Evolutionary conservation across 2,888 invertebrate genomes (phyloP), one percentile per base, ranked within the genome.

Genomic region (Lacanobia wlatinum): DNA sequence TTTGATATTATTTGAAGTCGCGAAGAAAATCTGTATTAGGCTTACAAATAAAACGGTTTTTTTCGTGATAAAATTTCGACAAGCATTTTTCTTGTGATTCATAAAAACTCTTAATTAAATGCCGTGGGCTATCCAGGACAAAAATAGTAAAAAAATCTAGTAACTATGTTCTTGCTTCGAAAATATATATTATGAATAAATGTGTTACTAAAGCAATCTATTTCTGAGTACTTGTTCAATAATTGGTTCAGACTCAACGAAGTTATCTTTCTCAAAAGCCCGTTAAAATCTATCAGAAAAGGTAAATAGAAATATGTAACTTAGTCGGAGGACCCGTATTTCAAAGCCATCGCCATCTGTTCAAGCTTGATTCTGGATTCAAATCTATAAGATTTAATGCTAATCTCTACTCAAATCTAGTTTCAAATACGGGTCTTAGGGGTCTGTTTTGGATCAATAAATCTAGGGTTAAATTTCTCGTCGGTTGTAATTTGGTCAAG

Each of bases 1-100:
- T 71, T 59, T 67, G 59, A 60, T 80, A 70, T 63, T 62, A 65
- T 40, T 48, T 60, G 63, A 53, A 64, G 63, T 70, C 56, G 58
- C 55, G 34, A 48, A 76, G 34, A 55, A 63, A 66, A 23, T 38
- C 28, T 50, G n/a, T 50, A 58, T 43, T 48, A 60, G 2, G 21
- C 55, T 55, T 55, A 9, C 55, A 59, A 63, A 67, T 21, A 18
- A 48, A 70, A 65, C 10, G 2, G 40, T 38, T 28, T 56, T 9
- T 23, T 12, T 53, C n/a, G 16, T 71, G 9, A 64, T 38, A 53
- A 38, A 4, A 38, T 76, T 53, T n/a, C 0, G 7, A 40, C 7
- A 50, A 34, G 23, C 12, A 60, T 38, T 18, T 14, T 52, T 58
- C 34, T 58, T 12, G n/a, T 16, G 0, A 21, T 34, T 56, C 7